Conservation (phyloP, 2,113 vertebrate genomes). For the Anas platyrhynchos region DNA sequence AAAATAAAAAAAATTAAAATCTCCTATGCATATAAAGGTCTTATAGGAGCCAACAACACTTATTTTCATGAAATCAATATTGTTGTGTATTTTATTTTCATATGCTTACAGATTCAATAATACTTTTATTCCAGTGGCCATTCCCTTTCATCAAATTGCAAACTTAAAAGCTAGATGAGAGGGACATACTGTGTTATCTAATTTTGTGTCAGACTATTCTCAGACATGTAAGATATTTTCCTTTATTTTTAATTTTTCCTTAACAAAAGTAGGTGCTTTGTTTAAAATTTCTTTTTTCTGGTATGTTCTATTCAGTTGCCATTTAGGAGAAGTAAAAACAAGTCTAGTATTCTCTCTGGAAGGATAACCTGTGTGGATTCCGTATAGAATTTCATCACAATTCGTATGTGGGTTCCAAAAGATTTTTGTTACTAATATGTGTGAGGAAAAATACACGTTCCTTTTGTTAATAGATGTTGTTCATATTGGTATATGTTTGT, state of each 20-base stretch:
- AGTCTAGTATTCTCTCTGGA: not conserved
- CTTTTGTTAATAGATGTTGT: not conserved
- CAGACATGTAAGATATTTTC: not conserved
- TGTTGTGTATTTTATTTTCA: not conserved
- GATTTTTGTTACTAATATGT: not conserved
- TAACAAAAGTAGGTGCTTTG: not conserved
- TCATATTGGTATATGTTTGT: not conserved
- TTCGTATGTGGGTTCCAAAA: not conserved
- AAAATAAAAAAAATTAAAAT: not conserved
- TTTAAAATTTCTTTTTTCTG: not conserved
- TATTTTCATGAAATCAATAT: not conserved
- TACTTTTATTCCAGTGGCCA: not conserved
- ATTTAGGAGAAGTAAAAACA: not conserved
- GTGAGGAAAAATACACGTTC: not conserved
- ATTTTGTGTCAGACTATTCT: not conserved
- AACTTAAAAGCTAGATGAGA: not conserved
- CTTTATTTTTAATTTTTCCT: not conserved
- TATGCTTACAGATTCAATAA: not conserved
- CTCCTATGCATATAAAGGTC: not conserved
- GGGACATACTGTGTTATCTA: not conserved
- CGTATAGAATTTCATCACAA: not conserved
- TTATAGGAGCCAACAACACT: not conserved
- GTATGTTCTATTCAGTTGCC: not conserved
- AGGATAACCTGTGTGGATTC: not conserved
- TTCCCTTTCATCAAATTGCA: not conserved